Evolutionary conservation across 23 tunicate species (phyloP).

Genomic region (Trididemnum nubilum): DNA sequence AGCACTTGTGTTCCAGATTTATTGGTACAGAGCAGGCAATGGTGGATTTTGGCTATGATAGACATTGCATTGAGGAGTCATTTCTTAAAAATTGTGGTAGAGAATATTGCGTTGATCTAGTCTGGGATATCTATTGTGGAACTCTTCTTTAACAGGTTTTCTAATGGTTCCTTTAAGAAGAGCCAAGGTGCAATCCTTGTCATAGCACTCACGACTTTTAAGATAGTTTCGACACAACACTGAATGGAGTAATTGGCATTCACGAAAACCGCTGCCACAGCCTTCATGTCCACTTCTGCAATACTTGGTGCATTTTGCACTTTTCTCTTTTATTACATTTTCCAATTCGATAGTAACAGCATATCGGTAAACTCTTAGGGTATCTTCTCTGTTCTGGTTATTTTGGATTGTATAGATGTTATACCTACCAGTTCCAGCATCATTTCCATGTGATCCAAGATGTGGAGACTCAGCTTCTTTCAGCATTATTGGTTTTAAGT

Average conservation of each 20-base stretch:
- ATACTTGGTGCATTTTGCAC: background rate
- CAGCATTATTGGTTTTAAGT: no score
- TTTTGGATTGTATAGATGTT: background rate
- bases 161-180: no score
- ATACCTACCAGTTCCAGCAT: background rate
- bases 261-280: background rate
- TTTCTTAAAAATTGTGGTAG: background rate
- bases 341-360: background rate
- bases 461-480: background rate
- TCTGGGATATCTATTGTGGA: background rate
- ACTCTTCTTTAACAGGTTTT: no score
- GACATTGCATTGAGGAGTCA: background rate
- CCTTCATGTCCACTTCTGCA: background rate
- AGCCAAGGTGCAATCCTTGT: background rate
- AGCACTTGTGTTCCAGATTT: background rate
- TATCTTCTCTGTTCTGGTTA: background rate
- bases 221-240: background rate
- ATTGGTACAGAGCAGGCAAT: background rate
- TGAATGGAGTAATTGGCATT: background rate
- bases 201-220: background rate
- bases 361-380: background rate
- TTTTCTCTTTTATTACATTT: background rate
- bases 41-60: background rate
- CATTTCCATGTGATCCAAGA: background rate
- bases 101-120: background rate